These are phyloP conservation scores for Manis crassicaudata DNA, from an alignment of 2,797 vertebrate species.

Conservation along the genomic window DNA sequence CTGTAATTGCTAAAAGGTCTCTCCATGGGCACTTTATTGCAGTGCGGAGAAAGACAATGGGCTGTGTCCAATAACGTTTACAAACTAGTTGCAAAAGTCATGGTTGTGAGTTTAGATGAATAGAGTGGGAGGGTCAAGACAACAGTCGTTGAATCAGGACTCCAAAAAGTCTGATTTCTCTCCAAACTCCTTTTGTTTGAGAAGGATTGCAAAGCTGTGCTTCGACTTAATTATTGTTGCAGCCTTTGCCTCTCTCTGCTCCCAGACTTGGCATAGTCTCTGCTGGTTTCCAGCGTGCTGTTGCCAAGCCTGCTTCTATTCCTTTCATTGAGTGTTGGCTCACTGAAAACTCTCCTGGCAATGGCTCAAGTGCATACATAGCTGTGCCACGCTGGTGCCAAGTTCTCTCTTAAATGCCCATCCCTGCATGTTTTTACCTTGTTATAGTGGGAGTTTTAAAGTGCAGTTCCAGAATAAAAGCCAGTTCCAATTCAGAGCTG, in stretches of 20 bases:
- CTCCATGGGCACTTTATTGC: background rate
- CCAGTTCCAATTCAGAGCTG: background rate
- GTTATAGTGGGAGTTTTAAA: background rate
- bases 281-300: background rate
- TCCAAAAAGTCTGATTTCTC: constrained; percentile 17
- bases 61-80: background rate
- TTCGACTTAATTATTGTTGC: constrained; percentile 30
- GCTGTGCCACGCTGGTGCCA: background rate
- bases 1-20: background rate
- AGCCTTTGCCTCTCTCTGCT: constrained; percentile 29
- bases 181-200: constrained; percentile 47
- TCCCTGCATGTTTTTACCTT: background rate
- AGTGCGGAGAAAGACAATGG: background rate
- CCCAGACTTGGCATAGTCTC: constrained; percentile 29
- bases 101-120: background rate
- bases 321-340: constrained; percentile 18
- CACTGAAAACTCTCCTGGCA: constrained; percentile 31
- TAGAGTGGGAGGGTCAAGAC: constrained; percentile 47
- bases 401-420: background rate
- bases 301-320: constrained; percentile 39
- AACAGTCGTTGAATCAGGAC: constrained; percentile 24
- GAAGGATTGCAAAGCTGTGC: constrained; percentile 18
- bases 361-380: background rate
- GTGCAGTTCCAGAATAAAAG: background rate
- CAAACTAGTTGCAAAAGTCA: background rate